phyloP scores from a whole-genome alignment of 2,113 vertebrate genomes.

The Dicentrarchus labrax region DNA sequence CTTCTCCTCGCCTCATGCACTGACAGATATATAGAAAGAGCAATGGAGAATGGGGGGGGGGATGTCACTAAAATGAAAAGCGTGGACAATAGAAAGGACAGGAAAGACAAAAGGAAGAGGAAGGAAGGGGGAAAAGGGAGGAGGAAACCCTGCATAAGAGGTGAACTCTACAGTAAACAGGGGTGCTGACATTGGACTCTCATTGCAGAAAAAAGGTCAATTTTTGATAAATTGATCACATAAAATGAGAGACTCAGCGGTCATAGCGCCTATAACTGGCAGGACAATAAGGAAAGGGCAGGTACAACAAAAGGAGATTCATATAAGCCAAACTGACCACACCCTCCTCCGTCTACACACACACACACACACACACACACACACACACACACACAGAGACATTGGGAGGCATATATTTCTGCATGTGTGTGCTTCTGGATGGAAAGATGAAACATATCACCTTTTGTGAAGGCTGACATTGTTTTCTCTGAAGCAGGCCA shows the following conservation, averaged over 20 bases:
- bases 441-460: background rate
- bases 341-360: background rate
- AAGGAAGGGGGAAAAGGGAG: background rate
- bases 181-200: background rate
- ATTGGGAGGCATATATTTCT: background rate
- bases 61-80: slow-evolving; percentile 16
- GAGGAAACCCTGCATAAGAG: slow-evolving; percentile 18
- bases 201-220: background rate
- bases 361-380: background rate
- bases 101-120: background rate
- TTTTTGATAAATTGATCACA: slow-evolving; percentile 32
- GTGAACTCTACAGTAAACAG: slow-evolving; percentile 10
- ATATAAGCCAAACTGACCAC: background rate
- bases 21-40: slow-evolving; percentile 64
- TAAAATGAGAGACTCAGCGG: slow-evolving; percentile 18
- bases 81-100: background rate
- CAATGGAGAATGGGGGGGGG: slow-evolving; percentile 9
- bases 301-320: no score
- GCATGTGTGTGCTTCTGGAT: background rate
- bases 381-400: background rate
- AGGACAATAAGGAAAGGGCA: slow-evolving; percentile 4
- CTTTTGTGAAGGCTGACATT: background rate
- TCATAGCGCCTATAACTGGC: slow-evolving; percentile 3
- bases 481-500: background rate
- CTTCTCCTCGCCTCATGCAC: slow-evolving; percentile 49